Evolutionary conservation across 2,113 vertebrate genomes (phyloP).

Genomic region (Aphyosemion australe): DNA sequence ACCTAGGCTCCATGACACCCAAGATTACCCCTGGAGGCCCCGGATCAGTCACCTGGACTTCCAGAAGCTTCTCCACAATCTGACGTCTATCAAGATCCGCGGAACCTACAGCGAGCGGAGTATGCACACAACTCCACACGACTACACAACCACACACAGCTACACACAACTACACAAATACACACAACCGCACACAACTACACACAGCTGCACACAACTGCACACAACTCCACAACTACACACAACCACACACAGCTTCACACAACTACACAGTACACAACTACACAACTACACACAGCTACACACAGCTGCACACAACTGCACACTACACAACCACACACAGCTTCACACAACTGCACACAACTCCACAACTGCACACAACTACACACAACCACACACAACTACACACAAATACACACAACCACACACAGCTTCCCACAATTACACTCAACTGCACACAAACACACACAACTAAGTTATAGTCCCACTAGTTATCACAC

Average conservation of each 20-base stretch:
- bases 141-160: neutral
- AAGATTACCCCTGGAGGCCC: constrained; percentile 93
- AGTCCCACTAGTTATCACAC: too few species aligned
- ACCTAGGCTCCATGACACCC: constrained; percentile 88
- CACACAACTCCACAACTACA: neutral
- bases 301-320: neutral
- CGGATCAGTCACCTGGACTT: constrained; percentile 87
- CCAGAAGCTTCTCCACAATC: constrained; percentile 94
- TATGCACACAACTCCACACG: constrained; percentile 61
- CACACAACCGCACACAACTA: too few species aligned
- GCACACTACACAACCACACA: neutral
- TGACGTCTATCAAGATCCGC: constrained; percentile 93
- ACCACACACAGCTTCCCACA: neutral
- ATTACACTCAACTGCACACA: neutral
- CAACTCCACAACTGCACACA: neutral
- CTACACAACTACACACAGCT: neutral
- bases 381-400: neutral
- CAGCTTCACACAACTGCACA: neutral
- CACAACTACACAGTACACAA: neutral
- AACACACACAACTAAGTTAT: too few species aligned
- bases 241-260: neutral
- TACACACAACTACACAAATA: too few species aligned
- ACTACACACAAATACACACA: neutral
- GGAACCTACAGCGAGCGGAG: constrained; percentile 95
- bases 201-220: neutral